A percentile compares a stretch with the other conserved stretches of the same genome.
phyloP scores from a whole-genome alignment of 1,140 invertebrate species.

The Leptinotarsa lineolata region DNA sequence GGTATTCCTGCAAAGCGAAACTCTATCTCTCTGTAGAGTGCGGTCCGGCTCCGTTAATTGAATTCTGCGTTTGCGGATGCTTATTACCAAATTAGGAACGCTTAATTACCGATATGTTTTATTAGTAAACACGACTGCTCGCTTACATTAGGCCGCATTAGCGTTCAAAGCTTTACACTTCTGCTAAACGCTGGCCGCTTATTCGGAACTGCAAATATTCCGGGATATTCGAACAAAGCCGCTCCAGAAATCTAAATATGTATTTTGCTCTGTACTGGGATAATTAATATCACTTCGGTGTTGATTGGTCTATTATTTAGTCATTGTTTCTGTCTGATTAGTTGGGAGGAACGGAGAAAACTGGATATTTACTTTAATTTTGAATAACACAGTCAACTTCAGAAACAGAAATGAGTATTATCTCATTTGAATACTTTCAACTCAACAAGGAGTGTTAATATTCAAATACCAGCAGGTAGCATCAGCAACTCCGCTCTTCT shows the following conservation, averaged over 20 bases:
- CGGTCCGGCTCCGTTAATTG: conserved; percentile 50
- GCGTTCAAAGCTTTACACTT: conserved; percentile 51
- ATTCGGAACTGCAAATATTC: conserved; percentile 15
- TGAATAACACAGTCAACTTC: too few relatives aligned
- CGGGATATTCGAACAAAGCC: conserved; percentile 22
- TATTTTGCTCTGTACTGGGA: conserved; percentile 23
- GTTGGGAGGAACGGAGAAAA: not conserved
- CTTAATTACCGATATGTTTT: conserved; percentile 58
- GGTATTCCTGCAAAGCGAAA: too few relatives aligned
- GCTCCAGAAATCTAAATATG: conserved; percentile 22
- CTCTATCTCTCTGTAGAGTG: not conserved
- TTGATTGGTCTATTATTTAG: conserved; percentile 25
- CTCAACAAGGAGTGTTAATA: too few relatives aligned
- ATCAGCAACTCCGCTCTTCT: too few relatives aligned
- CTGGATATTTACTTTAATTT: too few relatives aligned
- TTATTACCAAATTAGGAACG: conserved; percentile 58
- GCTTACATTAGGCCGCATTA: conserved; percentile 53
- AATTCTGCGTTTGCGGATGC: conserved; percentile 57
- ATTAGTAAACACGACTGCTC: conserved; percentile 55
- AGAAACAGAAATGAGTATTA: too few relatives aligned
- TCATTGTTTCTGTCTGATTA: conserved; percentile 12
- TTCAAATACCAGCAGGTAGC: too few relatives aligned
- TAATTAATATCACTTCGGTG: conserved; percentile 28
- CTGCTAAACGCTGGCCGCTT: conserved; percentile 25
- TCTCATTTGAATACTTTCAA: too few relatives aligned